Base-by-base conservation (phyloP, 2,113 vertebrate genomes). In the Elachura formosa region DNA sequence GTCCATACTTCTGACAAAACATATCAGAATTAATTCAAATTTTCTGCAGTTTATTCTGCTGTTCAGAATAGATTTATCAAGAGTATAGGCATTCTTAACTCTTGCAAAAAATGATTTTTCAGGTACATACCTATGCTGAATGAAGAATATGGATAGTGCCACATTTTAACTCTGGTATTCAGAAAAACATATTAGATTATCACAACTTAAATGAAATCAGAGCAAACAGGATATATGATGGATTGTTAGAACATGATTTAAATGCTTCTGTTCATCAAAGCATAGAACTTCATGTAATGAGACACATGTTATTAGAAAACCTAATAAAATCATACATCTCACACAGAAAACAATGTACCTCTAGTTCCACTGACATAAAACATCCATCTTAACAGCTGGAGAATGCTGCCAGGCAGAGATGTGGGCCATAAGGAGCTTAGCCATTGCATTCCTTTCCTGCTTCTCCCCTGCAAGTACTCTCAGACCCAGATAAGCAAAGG, bases 381-480 rank as follows among this genome's bases (percentile, higher is more conserved):
- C 67, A 93, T 80, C 71, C 87, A 89, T 91, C 84, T 74, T 58
- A 95, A 82, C 87, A 96, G 87, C 59, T 87, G 87, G 62, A 94
- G 91, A 96, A 94, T 93, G 93, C 84, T 84, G 66, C 89, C 67
- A 96, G 87, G 58, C 91, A 93, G 74, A 6, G 9, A 85, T 43
- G 71, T 63, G 38, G 74, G 63, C 87, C 54, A 59, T 71, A 91
- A 93, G 89, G 87, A 96, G 93, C 89, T 95, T 93, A 94, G 72
- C 49, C 66, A 67, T 84, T 85, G 59, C 84, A 94, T 90, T 96
- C 89, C 84, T 89, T 89, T 62, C 68, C 89, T 92, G 86, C 69
- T 64, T 87, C 81, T 94, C 84, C 80, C 79, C 74, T 91, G 78
- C 67, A 93, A 95, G 94, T 72, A 66, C 33, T 75, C 84, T 87